Percentiles rank a stretch among this genome's conserved stretches.
These are phyloP conservation scores for Charaxes varanes DNA, from an alignment of 1,140 invertebrate genomes.

Conservation along the genomic window DNA sequence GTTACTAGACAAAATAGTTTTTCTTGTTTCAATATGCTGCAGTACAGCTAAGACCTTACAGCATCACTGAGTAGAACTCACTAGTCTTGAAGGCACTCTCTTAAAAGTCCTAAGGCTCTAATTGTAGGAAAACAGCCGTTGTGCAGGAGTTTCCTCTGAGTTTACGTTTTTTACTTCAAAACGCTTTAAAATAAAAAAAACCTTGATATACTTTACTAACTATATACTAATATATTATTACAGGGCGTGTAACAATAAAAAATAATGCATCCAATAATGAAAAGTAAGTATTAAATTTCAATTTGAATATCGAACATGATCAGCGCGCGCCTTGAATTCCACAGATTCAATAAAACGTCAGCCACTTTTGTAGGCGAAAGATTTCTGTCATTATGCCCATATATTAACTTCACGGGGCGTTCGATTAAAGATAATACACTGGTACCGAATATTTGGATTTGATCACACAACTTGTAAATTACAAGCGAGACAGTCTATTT, in stretches of 20 bases:
- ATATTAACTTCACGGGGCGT: slow-evolving; percentile 54
- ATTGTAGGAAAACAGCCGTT: too few relatives aligned
- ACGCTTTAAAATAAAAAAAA: neutral
- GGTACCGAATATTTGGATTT: slow-evolving; percentile 9
- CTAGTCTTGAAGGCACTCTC: too few relatives aligned
- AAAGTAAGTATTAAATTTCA: slow-evolving; percentile 43
- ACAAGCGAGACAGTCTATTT: neutral
- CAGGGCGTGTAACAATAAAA: neutral
- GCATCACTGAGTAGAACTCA: too few relatives aligned
- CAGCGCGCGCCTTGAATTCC: slow-evolving; percentile 45
- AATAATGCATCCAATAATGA: slow-evolving; percentile 1
- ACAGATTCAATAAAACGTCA: slow-evolving; percentile 20
- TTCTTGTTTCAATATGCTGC: too few relatives aligned
- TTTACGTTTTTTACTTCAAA: too few relatives aligned
- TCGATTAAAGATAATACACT: slow-evolving; percentile 20
- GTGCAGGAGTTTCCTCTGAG: too few relatives aligned
- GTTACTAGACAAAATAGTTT: too few relatives aligned
- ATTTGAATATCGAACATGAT: slow-evolving; percentile 42
- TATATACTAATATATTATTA: slow-evolving; percentile 5
- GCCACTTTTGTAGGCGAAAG: slow-evolving; percentile 14
- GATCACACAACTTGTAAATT: slow-evolving; percentile 7
- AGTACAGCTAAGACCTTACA: too few relatives aligned
- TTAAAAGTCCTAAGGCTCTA: too few relatives aligned
- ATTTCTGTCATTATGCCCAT: slow-evolving; percentile 48
- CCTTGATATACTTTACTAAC: slow-evolving; percentile 1